Conservation (phyloP, 2,113 vertebrate genomes). For the Arothron firmamentum region DNA sequence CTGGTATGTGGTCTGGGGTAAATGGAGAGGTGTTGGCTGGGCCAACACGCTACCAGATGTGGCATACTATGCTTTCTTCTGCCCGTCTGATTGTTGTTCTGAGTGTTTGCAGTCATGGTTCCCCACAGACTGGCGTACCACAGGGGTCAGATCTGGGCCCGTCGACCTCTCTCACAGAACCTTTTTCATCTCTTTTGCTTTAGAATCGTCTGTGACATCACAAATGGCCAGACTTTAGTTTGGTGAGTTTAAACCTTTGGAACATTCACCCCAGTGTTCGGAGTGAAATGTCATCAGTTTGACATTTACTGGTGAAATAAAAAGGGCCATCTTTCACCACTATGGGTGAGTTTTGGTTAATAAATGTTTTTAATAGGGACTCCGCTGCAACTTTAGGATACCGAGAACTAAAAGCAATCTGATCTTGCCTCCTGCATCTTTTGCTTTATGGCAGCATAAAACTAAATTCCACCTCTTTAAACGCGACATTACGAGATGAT, state of each 20-base stretch:
- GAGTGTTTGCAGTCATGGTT: slow-evolving; percentile 35
- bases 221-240: background rate
- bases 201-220: background rate
- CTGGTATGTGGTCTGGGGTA: slow-evolving; percentile 68
- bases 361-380: background rate
- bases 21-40: slow-evolving; percentile 63
- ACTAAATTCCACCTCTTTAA: too few relatives aligned
- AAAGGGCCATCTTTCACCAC: background rate
- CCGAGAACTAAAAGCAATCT: too few relatives aligned
- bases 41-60: slow-evolving; percentile 62
- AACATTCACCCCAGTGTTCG: too few relatives aligned
- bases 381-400: background rate
- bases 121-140: slow-evolving; percentile 13
- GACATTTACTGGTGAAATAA: too few relatives aligned
- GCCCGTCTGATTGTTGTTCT: slow-evolving; percentile 53
- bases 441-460: too few relatives aligned
- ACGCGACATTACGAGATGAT: too few relatives aligned
- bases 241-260: too few relatives aligned
- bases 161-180: too few relatives aligned
- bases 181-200: too few relatives aligned
- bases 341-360: slow-evolving; percentile 1
- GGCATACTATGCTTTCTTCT: slow-evolving; percentile 56
- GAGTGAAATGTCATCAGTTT: too few relatives aligned
- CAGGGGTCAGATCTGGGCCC: too few relatives aligned
- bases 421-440: too few relatives aligned